Evolutionary conservation across 2,113 vertebrate species (phyloP).

Genomic region (Haemorhous mexicanus): DNA sequence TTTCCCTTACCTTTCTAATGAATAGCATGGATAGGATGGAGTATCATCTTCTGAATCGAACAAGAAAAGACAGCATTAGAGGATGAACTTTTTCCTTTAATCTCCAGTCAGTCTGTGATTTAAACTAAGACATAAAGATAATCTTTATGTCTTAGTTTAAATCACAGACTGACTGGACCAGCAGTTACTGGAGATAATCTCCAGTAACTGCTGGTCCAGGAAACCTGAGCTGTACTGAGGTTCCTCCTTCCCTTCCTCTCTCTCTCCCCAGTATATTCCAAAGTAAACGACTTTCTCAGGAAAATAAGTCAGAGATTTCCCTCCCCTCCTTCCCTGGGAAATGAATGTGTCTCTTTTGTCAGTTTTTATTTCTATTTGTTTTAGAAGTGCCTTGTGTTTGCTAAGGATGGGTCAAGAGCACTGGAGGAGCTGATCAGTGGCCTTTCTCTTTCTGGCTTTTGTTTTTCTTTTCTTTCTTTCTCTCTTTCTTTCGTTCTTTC

Average conservation of each 20-base stretch:
- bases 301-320: conserved; percentile 48
- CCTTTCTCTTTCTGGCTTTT: conserved; percentile 69
- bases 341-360: conserved; percentile 35
- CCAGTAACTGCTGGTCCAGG: conserved; percentile 17
- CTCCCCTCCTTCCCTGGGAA: conserved; percentile 17
- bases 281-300: conserved; percentile 68
- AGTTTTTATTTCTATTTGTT: conserved; percentile 63
- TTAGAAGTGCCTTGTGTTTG: conserved; percentile 74
- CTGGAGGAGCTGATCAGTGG: conserved; percentile 70
- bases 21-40: conserved; percentile 19
- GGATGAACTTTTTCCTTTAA: conserved; percentile 51
- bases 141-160: too few species aligned
- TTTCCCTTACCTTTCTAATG: conserved; percentile 54
- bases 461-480: conserved; percentile 14
- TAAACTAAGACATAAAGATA: conserved; percentile 31
- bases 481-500: conserved; percentile 39
- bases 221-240: conserved; percentile 40
- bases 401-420: conserved; percentile 66
- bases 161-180: too few species aligned
- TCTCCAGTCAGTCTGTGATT: conserved; percentile 32
- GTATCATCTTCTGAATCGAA: background rate
- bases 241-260: conserved; percentile 13
- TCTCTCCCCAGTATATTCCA: conserved; percentile 13
- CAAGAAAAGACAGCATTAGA: conserved; percentile 20
- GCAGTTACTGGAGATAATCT: too few species aligned